A percentile compares a stretch with the other conserved stretches of the same genome.
phyloP scores from a whole-genome alignment of 2,113 vertebrate genomes.

The Neodontobutis hainanensis region DNA sequence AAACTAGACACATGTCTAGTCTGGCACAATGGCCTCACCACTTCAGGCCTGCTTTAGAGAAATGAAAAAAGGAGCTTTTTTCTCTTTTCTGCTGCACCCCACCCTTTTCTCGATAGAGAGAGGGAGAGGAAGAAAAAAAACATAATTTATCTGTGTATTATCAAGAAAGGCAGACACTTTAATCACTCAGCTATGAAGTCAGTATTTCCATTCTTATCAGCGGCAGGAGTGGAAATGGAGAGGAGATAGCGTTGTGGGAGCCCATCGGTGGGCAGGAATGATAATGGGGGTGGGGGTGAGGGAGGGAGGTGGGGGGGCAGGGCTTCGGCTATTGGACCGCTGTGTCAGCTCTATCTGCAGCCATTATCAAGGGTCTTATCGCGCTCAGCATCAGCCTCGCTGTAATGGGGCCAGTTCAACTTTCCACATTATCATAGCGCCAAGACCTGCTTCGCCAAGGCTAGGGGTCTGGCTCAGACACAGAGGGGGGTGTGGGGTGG shows the following conservation, averaged over 20 bases:
- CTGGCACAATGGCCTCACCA: conserved; percentile 33
- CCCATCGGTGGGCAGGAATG: conserved; percentile 97
- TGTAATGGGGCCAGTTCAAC: conserved; percentile 99
- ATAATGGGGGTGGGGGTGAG: conserved; percentile 84
- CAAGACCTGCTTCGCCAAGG: conserved; percentile 90
- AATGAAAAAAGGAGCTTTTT: conserved; percentile 75
- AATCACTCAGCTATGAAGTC: conserved; percentile 99
- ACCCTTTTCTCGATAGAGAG: conserved; percentile 76
- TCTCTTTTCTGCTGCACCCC: conserved; percentile 65
- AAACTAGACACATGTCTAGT: conserved; percentile 22
- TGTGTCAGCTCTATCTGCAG: conserved; percentile 90
- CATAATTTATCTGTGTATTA: conserved; percentile 99
- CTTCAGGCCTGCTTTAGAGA: conserved; percentile 50
- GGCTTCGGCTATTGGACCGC: conserved; percentile 91
- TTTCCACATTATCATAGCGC: conserved; percentile 99
- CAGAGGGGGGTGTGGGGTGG: conserved; percentile 13
- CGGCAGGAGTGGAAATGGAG: conserved; percentile 99
- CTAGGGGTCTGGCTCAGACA: conserved; percentile 80
- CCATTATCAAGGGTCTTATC: conserved; percentile 97
- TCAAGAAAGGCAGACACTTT: conserved; percentile 99
- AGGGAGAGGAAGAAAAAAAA: conserved; percentile 82
- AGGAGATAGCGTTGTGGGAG: conserved; percentile 95
- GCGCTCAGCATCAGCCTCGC: conserved; percentile 89
- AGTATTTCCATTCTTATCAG: conserved; percentile 99
- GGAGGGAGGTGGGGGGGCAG: conserved; percentile 61